Percentiles rank a stretch among this genome's conserved stretches.
Conservation (phyloP, 2,888 invertebrate genomes). For the Temnothorax rugatulus region DNA sequence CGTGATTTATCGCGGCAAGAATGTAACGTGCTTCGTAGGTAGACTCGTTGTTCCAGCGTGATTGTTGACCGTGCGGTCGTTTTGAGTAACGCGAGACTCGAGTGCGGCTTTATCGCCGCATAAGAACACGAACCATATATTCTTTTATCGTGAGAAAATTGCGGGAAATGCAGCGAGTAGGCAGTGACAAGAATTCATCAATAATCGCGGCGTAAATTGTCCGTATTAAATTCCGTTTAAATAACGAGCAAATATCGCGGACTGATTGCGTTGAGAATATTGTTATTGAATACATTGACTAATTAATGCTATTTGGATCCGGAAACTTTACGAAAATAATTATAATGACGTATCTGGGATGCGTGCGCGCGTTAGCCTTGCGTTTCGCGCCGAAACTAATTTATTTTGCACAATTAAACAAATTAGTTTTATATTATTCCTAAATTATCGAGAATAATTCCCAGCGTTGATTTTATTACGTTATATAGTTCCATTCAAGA, state of each 20-base stretch:
- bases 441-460: slow-evolving; percentile 8
- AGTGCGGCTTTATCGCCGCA: neutral
- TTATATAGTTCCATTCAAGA: neutral
- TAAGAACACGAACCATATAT: neutral
- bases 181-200: neutral
- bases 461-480: neutral
- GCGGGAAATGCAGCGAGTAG: neutral
- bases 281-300: neutral
- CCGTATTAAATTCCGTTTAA: slow-evolving; percentile 8
- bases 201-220: neutral
- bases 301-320: neutral
- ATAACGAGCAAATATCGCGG: slow-evolving; percentile 13
- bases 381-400: slow-evolving; percentile 4
- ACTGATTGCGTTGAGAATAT: slow-evolving; percentile 1
- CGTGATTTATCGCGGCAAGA: neutral
- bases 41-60: neutral
- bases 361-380: neutral
- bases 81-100: slow-evolving; percentile 13
- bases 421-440: slow-evolving; percentile 14
- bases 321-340: neutral
- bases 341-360: neutral
- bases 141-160: neutral
- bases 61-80: neutral
- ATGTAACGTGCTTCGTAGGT: neutral
- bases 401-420: slow-evolving; percentile 16